Evolutionary conservation across 2,888 invertebrate genomes (phyloP).

Genomic region (Ormyrus rosae): DNA sequence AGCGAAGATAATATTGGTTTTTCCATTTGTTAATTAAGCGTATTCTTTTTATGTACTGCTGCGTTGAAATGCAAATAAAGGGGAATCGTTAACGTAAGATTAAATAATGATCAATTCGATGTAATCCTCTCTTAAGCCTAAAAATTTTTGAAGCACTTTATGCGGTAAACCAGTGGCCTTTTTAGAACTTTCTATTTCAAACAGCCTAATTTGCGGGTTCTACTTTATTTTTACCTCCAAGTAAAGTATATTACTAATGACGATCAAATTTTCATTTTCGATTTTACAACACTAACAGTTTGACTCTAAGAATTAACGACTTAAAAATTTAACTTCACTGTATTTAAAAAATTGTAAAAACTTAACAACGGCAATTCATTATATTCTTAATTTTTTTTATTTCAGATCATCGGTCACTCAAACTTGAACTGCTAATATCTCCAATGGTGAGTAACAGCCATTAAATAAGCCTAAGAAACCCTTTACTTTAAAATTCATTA

Average conservation of each 20-base stretch:
- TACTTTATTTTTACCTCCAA: slow-evolving; percentile 30
- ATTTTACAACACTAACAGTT: not conserved
- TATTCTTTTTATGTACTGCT: too few relatives aligned
- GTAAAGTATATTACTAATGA: too few relatives aligned
- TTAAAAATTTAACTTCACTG: too few relatives aligned
- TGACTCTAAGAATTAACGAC: not conserved
- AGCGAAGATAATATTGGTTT: too few relatives aligned
- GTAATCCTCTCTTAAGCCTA: slow-evolving; percentile 8
- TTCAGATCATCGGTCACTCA: slow-evolving; percentile 38
- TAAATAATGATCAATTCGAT: slow-evolving; percentile 26
- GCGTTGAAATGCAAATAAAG: too few relatives aligned
- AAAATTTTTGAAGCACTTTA: slow-evolving; percentile 9
- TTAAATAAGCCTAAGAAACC: too few relatives aligned
- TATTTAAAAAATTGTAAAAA: not conserved
- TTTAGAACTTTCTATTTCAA: slow-evolving; percentile 40
- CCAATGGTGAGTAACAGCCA: slow-evolving; percentile 44
- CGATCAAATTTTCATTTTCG: too few relatives aligned
- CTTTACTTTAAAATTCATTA: too few relatives aligned
- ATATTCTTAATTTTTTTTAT: slow-evolving; percentile 19
- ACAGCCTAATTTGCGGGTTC: slow-evolving; percentile 25
- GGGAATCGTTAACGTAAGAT: not conserved
- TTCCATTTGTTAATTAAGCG: too few relatives aligned
- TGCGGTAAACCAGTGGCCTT: slow-evolving; percentile 7
- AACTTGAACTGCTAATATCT: slow-evolving; percentile 34
- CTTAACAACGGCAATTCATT: not conserved